These are phyloP conservation scores for Rutpela maculata DNA, from an alignment of 2,888 invertebrate species.

Conservation along the genomic window DNA sequence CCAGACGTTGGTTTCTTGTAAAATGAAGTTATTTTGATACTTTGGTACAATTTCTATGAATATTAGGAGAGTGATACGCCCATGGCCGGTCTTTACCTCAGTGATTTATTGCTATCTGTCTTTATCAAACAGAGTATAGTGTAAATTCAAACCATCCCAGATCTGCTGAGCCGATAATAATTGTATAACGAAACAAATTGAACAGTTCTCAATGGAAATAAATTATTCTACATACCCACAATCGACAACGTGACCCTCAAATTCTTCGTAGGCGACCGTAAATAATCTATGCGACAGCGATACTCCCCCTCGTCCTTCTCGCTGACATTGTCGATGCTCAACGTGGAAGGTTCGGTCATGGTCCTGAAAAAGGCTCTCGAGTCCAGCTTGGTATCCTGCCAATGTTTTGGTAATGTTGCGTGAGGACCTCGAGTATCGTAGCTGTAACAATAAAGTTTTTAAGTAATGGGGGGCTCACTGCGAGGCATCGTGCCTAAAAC, in stretches of 20 bases:
- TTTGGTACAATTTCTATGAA: too few species aligned
- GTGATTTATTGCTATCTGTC: too few species aligned
- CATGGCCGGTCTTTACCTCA: too few species aligned
- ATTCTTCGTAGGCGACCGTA: constrained; percentile 86
- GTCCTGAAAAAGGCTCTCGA: constrained; percentile 83
- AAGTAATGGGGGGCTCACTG: neutral
- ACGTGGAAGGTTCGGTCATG: constrained; percentile 81
- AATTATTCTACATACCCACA: constrained; percentile 79
- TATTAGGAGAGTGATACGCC: too few species aligned
- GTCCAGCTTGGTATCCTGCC: constrained; percentile 82
- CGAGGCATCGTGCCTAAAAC: neutral
- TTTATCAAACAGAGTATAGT: too few species aligned
- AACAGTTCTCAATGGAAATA: neutral
- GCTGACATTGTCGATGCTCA: constrained; percentile 80
- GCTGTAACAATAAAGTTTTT: constrained; percentile 74
- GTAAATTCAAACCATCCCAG: neutral
- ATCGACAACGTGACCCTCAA: constrained; percentile 84
- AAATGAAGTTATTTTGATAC: too few species aligned
- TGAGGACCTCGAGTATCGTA: constrained; percentile 81
- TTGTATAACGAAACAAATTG: neutral
- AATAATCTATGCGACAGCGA: constrained; percentile 88
- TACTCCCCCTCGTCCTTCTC: constrained; percentile 85
- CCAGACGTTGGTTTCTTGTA: too few species aligned
- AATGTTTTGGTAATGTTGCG: constrained; percentile 79
- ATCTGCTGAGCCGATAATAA: neutral